Conservation (phyloP, 92 coral and sea anemone species). For the Metridium senile region DNA sequence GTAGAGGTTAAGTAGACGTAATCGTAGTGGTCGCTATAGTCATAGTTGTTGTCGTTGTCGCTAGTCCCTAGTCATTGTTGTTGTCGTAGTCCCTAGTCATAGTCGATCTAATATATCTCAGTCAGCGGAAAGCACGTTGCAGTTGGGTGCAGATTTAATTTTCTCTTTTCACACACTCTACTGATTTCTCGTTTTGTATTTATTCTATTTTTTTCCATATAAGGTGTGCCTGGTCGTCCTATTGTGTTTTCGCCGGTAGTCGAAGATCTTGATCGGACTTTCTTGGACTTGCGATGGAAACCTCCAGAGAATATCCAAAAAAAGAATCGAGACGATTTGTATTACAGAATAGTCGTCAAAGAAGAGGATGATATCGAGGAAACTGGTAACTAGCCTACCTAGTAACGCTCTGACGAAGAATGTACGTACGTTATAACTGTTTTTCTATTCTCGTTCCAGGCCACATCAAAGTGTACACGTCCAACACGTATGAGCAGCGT, state of each 20-base stretch:
- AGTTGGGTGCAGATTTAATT: no score
- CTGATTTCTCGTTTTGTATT: no score
- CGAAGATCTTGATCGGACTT: constrained; percentile 25
- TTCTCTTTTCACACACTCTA: no score
- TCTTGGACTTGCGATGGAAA: constrained; percentile 39
- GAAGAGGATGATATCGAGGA: constrained; percentile 33
- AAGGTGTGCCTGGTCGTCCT: constrained; percentile 39
- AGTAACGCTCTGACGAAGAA: neutral
- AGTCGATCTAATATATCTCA: no score
- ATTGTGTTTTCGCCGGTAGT: constrained; percentile 32
- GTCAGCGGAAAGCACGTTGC: no score
- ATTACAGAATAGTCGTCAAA: constrained; percentile 19
- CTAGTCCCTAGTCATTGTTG: no score
- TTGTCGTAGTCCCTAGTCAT: no score
- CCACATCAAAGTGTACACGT: constrained; percentile 32
- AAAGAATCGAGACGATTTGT: neutral
- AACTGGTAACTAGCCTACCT: constrained; percentile 10
- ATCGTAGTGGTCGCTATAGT: no score
- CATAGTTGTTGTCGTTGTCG: no score
- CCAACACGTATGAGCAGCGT: constrained; percentile 18
- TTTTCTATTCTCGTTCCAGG: constrained; percentile 20
- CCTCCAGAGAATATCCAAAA: constrained; percentile 10
- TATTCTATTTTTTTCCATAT: neutral
- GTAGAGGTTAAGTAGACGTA: no score
- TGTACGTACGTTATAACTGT: no score